Evolutionary conservation across 2,888 invertebrate genomes (phyloP).

Genomic region (Drosophila birchii): DNA sequence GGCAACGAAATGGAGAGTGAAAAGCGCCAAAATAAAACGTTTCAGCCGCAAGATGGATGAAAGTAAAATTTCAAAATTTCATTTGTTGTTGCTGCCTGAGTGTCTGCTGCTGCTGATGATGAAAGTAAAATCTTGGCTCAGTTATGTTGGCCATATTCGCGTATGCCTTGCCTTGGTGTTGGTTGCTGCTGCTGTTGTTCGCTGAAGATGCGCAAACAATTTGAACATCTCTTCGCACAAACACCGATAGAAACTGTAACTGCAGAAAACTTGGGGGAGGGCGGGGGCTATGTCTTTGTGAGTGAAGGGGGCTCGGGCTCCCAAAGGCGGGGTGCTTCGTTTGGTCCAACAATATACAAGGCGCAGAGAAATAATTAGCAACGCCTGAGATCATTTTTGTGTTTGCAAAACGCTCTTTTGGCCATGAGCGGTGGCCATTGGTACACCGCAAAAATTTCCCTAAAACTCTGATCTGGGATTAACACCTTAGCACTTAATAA

Average conservation of each 20-base stretch:
- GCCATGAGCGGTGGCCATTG: slow-evolving; percentile 52
- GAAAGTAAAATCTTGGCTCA: slow-evolving; percentile 81
- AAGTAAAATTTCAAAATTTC: slow-evolving; percentile 72
- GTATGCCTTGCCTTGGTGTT: slow-evolving; percentile 7
- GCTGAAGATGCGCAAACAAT: slow-evolving; percentile 61
- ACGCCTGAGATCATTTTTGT: slow-evolving; percentile 76
- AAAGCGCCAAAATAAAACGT: slow-evolving; percentile 46
- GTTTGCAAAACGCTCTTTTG: slow-evolving; percentile 58
- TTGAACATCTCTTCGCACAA: slow-evolving; percentile 33
- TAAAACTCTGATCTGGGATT: background rate
- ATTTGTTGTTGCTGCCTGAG: slow-evolving; percentile 37
- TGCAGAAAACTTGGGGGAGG: slow-evolving; percentile 18
- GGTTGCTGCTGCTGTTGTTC: slow-evolving; percentile 17
- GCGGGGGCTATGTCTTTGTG: slow-evolving; percentile 17
- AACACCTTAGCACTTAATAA: background rate
- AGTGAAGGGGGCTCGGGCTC: slow-evolving; percentile 2
- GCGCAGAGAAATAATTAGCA: slow-evolving; percentile 71
- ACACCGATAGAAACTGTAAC: slow-evolving; percentile 49
- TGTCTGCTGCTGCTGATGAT: slow-evolving; percentile 51
- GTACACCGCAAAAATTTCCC: slow-evolving; percentile 2
- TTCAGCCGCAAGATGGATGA: slow-evolving; percentile 62
- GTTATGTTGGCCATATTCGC: slow-evolving; percentile 62
- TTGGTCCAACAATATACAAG: slow-evolving; percentile 52
- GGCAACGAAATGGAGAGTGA: slow-evolving; percentile 48
- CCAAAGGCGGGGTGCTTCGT: background rate